Evolutionary conservation across 2,797 vertebrate species (phyloP), one percentile per base, ranked within the genome.

Genomic region (Halcyon badia): DNA sequence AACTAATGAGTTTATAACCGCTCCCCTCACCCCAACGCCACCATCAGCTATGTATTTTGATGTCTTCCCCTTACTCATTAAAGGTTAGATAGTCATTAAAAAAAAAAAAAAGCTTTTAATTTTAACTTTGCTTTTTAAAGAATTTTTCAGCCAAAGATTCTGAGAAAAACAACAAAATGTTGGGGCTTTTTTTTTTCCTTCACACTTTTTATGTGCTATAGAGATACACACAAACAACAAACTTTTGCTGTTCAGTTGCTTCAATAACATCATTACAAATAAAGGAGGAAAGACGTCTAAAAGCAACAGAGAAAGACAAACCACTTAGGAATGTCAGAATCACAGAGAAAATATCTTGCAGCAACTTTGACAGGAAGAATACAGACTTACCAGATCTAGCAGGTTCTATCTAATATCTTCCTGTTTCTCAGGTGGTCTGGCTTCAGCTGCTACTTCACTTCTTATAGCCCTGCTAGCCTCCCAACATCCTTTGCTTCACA

Each of bases 321-420:
- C 4, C 26, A 22, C 24, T 62, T 42, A 10, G 65, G 31, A 64
- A 49, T 4, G 0, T 33, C 13, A 65, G 20, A 70, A 3, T 11
- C 2, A 16, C 0, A 1, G 31, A 77, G 2, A 91, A 79, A 0
- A 0, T 2, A 81, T 49, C 31, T 41, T 61, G 1, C 10, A 94
- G 2, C 12, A 93, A 33, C 24, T n/a, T 19, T 3, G 0, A 25
- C 7, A 77, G 49, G 65, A 68, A 5, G n/a, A 7, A 78, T 28
- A 6, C 12, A 83, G 0, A 2, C 60, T 94, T 85, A 94, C 71
- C 68, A 41, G 11, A 62, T 1, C 49, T 2, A 14, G 7, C 1
- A 19, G 2, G 1, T 3, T 49, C 21, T 12, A 1, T 5, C 4
- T 3, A 3, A 1, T 3, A 1, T 1, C 26, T 24, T 58, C 19